Conservation (phyloP, 2,888 invertebrate species). For the Girardia tigrina region DNA sequence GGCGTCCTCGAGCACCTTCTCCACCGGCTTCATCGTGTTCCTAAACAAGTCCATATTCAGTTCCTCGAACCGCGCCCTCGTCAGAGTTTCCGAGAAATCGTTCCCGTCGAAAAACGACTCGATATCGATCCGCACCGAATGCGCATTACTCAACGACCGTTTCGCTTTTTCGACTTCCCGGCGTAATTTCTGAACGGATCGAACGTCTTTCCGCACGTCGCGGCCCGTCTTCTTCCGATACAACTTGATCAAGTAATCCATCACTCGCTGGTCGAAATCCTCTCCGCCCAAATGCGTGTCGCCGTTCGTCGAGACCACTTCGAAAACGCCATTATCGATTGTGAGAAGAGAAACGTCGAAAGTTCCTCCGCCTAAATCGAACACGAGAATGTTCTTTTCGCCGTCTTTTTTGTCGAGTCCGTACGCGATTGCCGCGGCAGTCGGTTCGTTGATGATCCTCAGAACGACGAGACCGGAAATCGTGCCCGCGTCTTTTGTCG, state of each 20-base stretch:
- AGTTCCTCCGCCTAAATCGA: conserved; percentile 97
- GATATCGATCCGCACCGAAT: conserved; percentile 91
- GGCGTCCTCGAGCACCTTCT: conserved; percentile 77
- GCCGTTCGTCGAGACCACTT: conserved; percentile 70
- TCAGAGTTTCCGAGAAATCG: conserved; percentile 91
- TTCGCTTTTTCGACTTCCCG: conserved; percentile 95
- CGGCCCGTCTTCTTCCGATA: conserved; percentile 98
- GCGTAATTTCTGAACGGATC: conserved; percentile 84
- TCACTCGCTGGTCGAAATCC: conserved; percentile 92
- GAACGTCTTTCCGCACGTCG: conserved; percentile 78
- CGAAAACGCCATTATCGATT: conserved; percentile 95
- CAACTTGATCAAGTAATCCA: conserved; percentile 95
- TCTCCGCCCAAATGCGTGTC: conserved; percentile 92
- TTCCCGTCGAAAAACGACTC: conserved; percentile 95
- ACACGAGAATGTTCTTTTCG: conserved; percentile 70
- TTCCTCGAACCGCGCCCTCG: conserved; percentile 95
- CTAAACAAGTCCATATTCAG: conserved; percentile 71
- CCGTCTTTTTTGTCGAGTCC: conserved; percentile 73
- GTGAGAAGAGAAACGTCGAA: conserved; percentile 94
- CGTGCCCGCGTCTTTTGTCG: conserved; percentile 75
- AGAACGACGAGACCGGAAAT: conserved; percentile 71
- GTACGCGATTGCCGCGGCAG: conserved; percentile 58
- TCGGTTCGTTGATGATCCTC: conserved; percentile 67
- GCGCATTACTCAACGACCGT: conserved; percentile 78
- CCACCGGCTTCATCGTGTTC: conserved; percentile 72